phyloP scores from a whole-genome alignment of 2,113 vertebrate species.

The Neogale vison region DNA sequence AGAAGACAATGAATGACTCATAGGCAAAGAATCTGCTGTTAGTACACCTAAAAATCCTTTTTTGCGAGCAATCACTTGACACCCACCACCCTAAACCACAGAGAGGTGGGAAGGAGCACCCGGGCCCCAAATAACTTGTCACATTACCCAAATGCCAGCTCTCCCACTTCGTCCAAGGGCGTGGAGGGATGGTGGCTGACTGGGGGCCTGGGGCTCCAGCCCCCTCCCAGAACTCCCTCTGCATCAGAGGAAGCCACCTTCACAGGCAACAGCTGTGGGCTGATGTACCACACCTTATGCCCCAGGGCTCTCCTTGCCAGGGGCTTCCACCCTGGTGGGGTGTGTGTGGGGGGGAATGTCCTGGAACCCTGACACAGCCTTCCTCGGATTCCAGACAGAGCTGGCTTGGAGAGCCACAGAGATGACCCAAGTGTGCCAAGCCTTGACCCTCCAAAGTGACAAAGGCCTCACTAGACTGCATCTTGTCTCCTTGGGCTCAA shows the following conservation, averaged over 20 bases:
- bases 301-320: background rate
- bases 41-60: slow-evolving; percentile 33
- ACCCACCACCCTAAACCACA: background rate
- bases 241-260: background rate
- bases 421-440: background rate
- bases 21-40: background rate
- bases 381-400: background rate
- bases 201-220: background rate
- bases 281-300: background rate
- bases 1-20: slow-evolving; percentile 52
- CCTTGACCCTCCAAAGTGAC: slow-evolving; percentile 13
- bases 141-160: background rate
- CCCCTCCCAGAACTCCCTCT: background rate
- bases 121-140: background rate
- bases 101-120: background rate
- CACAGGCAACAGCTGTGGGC: background rate
- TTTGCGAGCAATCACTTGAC: background rate
- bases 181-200: background rate
- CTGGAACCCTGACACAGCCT: background rate
- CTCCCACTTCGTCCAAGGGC: background rate
- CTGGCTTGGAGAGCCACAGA: background rate
- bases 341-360: background rate
- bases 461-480: background rate
- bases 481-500: slow-evolving; percentile 28
- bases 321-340: background rate